A percentile compares a stretch with the other conserved stretches of the same genome.
These are phyloP conservation scores for Bubo blakistoni DNA, from an alignment of 2,113 vertebrate species.

Conservation along the genomic window DNA sequence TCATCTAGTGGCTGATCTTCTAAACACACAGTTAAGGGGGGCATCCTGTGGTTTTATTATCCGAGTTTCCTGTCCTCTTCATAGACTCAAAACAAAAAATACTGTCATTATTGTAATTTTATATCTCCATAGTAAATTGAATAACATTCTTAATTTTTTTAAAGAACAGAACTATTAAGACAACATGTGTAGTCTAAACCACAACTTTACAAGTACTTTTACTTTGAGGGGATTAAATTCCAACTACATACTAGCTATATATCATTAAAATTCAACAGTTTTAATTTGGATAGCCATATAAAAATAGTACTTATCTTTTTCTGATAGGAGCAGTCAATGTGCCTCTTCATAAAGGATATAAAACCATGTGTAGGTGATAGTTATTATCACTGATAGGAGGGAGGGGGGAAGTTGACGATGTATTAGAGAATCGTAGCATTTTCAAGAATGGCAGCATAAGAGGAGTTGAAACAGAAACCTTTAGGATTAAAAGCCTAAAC, in stretches of 20 bases:
- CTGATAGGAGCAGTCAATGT: not conserved
- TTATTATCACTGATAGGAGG: not conserved
- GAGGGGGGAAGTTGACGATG: not conserved
- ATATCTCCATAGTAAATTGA: not conserved
- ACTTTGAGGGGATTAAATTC: not conserved
- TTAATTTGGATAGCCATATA: not conserved
- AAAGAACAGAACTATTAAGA: not conserved
- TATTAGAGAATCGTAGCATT: not conserved
- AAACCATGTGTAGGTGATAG: not conserved
- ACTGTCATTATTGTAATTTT: not conserved
- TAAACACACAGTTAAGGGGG: not conserved
- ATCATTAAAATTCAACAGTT: not conserved
- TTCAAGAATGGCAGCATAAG: not conserved
- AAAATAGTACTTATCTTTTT: not conserved
- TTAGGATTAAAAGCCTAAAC: not conserved
- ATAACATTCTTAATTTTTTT: not conserved
- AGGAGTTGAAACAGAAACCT: not conserved
- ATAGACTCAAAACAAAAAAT: not conserved
- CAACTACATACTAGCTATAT: not conserved
- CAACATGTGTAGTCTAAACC: not conserved
- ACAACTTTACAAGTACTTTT: not conserved
- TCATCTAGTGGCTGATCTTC: constrained; percentile 47
- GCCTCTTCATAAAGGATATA: not conserved
- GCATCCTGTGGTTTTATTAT: not conserved
- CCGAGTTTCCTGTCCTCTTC: not conserved